Conservation (phyloP, 2,888 invertebrate genomes). For the Nasonovia ribisnigri region DNA sequence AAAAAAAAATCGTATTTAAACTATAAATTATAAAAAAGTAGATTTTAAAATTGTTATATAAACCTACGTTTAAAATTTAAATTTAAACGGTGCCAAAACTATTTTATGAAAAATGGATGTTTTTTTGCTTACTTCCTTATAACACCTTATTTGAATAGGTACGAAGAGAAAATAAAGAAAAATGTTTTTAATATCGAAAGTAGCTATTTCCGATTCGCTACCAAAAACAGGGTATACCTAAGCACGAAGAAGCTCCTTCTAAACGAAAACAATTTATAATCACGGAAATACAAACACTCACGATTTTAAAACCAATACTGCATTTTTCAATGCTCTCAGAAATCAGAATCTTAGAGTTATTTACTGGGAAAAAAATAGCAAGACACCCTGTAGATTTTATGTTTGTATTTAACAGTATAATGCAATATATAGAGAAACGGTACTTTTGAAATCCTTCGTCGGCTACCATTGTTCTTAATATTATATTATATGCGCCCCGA, state of each 20-base stretch:
- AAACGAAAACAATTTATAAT: not conserved
- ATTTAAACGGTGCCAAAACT: not conserved
- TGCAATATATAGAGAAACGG: not conserved
- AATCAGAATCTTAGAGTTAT: not conserved
- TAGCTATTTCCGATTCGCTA: not conserved
- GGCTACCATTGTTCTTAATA: slow-evolving; percentile 1
- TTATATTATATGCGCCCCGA: not conserved
- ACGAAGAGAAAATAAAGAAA: not conserved
- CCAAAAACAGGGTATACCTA: not conserved
- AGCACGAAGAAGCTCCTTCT: not conserved
- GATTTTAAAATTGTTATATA: not conserved
- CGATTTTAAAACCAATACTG: not conserved
- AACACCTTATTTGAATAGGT: not conserved
- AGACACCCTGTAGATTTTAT: not conserved
- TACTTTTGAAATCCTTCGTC: slow-evolving; percentile 17
- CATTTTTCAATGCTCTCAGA: not conserved
- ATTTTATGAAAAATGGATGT: not conserved
- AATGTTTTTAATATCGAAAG: not conserved
- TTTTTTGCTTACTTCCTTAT: not conserved
- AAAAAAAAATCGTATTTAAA: not conserved
- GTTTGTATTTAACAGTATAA: not conserved
- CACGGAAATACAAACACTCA: not conserved
- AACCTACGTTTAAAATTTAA: not conserved
- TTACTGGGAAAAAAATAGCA: not conserved
- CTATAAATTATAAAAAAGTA: not conserved